Evolutionary conservation across 2,888 invertebrate species (phyloP).

Genomic region (Micoletzkya japonica): DNA sequence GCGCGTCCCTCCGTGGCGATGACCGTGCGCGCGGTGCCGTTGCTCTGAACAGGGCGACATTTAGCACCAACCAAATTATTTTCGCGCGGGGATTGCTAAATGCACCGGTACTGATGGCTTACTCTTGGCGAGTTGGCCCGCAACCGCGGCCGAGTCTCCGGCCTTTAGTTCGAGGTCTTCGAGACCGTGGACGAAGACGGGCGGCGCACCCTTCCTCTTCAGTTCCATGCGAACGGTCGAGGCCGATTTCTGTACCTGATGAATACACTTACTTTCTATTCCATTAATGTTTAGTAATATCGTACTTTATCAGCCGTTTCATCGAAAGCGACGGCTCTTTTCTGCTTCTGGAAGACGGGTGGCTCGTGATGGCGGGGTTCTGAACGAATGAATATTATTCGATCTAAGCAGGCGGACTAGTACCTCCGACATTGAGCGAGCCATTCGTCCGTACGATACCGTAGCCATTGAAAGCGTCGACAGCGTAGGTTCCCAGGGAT

Average conservation of each 20-base stretch:
- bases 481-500: constrained; percentile 54
- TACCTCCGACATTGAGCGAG: constrained; percentile 38
- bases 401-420: not conserved
- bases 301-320: constrained; percentile 30
- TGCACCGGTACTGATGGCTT: not conserved
- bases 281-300: not conserved
- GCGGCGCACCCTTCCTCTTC: constrained; percentile 52
- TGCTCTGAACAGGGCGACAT: not conserved
- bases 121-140: constrained; percentile 55
- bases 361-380: constrained; percentile 44
- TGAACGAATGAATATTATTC: not conserved
- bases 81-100: not conserved
- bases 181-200: constrained; percentile 57
- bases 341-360: constrained; percentile 48
- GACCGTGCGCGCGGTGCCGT: constrained; percentile 11
- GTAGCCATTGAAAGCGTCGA: constrained; percentile 57
- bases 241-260: constrained; percentile 36
- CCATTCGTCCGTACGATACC: constrained; percentile 55
- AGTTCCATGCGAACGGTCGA: constrained; percentile 40
- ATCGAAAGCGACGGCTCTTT: constrained; percentile 42
- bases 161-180: constrained; percentile 61
- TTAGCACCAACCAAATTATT: not conserved
- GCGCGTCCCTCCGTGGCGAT: not conserved
- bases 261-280: too few relatives aligned
- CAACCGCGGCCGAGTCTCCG: constrained; percentile 59